phyloP scores from a whole-genome alignment of 35 echinoderm and acorn worm species.

The Eucidaris tribuloides region DNA sequence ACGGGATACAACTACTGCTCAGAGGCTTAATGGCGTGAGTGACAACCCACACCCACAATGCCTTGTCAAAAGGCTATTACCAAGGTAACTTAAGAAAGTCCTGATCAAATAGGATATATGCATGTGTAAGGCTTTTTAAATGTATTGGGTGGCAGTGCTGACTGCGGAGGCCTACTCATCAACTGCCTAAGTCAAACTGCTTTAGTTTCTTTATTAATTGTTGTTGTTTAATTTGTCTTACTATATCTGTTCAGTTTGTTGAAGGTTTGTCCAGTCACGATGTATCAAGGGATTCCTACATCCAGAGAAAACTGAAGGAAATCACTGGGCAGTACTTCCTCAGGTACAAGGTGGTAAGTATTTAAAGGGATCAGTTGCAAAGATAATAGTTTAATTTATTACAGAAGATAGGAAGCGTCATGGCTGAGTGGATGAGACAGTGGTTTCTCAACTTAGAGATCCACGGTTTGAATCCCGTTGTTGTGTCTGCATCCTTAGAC shows the following conservation, averaged over 20 bases:
- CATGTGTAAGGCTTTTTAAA: no score
- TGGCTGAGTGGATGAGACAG: no score
- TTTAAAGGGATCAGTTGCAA: background rate
- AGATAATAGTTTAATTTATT: background rate
- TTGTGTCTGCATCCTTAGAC: background rate
- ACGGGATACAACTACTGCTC: no score
- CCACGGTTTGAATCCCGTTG: background rate
- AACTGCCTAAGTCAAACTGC: no score
- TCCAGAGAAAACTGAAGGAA: constrained; percentile 70
- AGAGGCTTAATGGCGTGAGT: no score
- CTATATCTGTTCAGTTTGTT: constrained; percentile 67
- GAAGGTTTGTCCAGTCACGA: constrained; percentile 70
- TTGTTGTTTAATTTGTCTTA: background rate
- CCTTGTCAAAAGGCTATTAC: no score
- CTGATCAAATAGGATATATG: no score
- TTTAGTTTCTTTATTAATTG: background rate
- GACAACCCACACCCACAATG: no score
- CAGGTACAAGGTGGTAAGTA: constrained; percentile 64
- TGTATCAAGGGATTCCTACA: constrained; percentile 52
- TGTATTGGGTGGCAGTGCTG: no score
- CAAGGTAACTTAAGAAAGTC: no score
- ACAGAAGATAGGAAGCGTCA: no score
- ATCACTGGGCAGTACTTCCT: constrained; percentile 70
- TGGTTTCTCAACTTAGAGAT: background rate
- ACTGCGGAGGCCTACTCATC: no score